Base-by-base conservation (phyloP, 2,888 invertebrate species). In the Selenia dentaria region DNA sequence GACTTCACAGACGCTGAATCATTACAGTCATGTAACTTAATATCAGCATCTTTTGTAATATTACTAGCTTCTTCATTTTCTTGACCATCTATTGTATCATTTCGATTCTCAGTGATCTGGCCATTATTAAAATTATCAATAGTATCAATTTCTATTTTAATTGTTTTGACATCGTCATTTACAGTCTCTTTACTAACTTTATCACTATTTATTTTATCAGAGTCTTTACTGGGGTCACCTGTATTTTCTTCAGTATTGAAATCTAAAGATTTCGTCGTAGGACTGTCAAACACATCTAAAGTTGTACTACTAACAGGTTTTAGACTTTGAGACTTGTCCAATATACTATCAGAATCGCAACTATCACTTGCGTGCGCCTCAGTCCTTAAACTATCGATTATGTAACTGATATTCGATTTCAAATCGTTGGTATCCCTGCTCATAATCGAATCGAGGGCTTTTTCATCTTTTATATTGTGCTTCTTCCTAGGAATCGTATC, bases 401-500 rank as follows among this genome's bases (percentile, higher is more conserved):
- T 70, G 51, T 55, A 73, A 49, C 70, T 53, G 6, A 51, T 52
- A 11, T 46, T 40, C 12, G 11, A 26, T 18, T 13, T 27, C 1
- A 38, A 16, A 8, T 18, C 16, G 10, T 22, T 12, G 4, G 27
- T 34, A 27, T 27, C 12, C 9, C 32, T 16, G 9, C 16, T 40
- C 44, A 29, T 75, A 73, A 11, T 1, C 6, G 46, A 31, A 8
- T 22, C 13, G 0, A 43, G 71, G 59, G 2, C 31, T 58, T 0
- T 56, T 57, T 20, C 74, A 70, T 0, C 39, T 31, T 50, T 70
- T 69, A 0, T 69, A 32, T 40, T 69, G 2, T 27, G 22, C 22
- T 37, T 77, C 24, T 52, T 57, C 38, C 69, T 85, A 28, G 79
- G 80, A 0, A 81, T 74, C 59, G 76, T 80, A 0, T 79, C 84